Base-by-base conservation (phyloP, 2,888 invertebrate species). In the Dryobotodes eremita region DNA sequence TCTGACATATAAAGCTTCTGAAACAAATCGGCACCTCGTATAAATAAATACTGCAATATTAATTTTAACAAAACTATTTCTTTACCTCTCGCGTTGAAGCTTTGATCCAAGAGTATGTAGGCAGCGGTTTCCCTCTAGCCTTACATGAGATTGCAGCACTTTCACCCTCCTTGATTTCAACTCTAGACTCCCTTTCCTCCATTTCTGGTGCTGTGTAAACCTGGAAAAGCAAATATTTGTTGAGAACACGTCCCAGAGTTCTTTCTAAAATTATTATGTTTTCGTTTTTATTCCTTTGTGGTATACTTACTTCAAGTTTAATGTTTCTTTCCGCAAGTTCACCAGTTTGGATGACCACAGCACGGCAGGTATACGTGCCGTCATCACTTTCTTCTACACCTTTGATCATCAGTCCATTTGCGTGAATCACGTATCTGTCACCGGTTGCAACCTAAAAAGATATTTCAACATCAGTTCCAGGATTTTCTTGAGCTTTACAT, bases 301-400 rank as follows among this genome's bases (percentile, higher is more conserved):
- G 13, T 36, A 42, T 8, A 68, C 80, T 78, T 94, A 98, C 98
- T 97, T 98, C 98, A 17, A 99, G 98, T 93, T 98, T 98, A 86
- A 99, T 99, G 90, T 97, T 97, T 81, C 98, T 97, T 88, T 98
- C 98, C 73, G 98, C 97, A 10, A 98, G 97, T 92, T 98, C 98
- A 62, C 99, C 99, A 61, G 98, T 98, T 84, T 97, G 97, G 31
- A 98, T 97, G 0, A 99, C 99, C 62, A 98, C 98, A n/a, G 99
- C 99, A 68, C 98, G 97, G 92, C 99, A 99, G 8, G 98, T 98
- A 93, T 99, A 99, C 17, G 98, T 97, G 1, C 99, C 99, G 92
- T 99, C 99, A 90, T 99, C 99, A 26, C 98, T 97, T 93, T 98
- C 98, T 87, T 97, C 97, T 0, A 99, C 98, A 88, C 98, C 98